Conservation (phyloP, 2,113 vertebrate genomes). For the Origma solitaria region DNA sequence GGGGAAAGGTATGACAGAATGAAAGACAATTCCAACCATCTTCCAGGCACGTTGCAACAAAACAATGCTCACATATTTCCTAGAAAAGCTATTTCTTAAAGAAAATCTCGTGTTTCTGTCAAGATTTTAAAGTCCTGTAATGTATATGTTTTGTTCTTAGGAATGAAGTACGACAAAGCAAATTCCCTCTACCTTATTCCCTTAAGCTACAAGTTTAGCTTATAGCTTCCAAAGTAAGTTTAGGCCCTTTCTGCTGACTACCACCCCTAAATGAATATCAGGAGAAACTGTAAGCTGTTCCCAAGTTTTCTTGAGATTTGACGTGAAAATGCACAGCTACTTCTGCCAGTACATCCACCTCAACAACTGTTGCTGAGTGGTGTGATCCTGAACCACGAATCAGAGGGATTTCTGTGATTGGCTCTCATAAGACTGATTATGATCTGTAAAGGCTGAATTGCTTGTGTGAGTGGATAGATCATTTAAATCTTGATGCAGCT, state of each 20-base stretch:
- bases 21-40: constrained; percentile 32
- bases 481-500: neutral
- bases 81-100: neutral
- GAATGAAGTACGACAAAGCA: neutral
- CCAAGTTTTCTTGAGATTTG: neutral
- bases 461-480: neutral
- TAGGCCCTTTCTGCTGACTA: neutral
- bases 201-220: neutral
- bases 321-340: neutral
- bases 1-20: neutral
- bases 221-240: neutral
- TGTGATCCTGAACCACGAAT: neutral
- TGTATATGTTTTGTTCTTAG: neutral
- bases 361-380: neutral
- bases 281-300: neutral
- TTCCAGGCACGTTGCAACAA: neutral
- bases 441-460: neutral
- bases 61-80: neutral
- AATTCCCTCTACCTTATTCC: neutral
- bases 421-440: neutral
- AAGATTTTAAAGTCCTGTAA: neutral
- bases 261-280: neutral
- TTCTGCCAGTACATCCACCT: neutral
- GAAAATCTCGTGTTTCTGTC: neutral
- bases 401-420: neutral